phyloP scores from a whole-genome alignment of 2,888 invertebrate species.

The Synanthedon formicaeformis region DNA sequence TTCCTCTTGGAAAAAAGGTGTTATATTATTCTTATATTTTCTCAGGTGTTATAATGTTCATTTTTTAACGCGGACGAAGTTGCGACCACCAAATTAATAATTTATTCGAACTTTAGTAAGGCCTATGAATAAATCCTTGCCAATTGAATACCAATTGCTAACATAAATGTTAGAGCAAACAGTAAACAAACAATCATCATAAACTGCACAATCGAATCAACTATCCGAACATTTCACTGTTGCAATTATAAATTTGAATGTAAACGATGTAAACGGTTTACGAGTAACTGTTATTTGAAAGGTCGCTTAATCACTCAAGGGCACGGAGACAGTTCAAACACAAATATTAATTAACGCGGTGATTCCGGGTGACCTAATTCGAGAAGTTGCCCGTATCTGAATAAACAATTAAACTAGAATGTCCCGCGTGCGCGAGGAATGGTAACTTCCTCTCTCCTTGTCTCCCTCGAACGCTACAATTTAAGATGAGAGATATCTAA shows the following conservation, averaged over 20 bases:
- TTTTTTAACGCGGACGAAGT: no score
- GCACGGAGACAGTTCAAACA: constrained; percentile 60
- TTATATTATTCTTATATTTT: no score
- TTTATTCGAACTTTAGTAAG: background rate
- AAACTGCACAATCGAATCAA: constrained; percentile 19
- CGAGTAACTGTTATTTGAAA: constrained; percentile 55
- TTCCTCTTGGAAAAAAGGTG: no score
- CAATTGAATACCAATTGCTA: constrained; percentile 11
- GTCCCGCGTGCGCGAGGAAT: constrained; percentile 9
- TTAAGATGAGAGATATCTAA: background rate
- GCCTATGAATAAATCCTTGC: background rate
- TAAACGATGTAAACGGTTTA: constrained; percentile 50
- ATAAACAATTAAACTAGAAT: constrained; percentile 62
- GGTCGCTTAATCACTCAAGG: constrained; percentile 62
- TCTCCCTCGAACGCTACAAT: background rate
- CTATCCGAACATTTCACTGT: constrained; percentile 21
- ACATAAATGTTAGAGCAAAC: background rate
- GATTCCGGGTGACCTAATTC: constrained; percentile 60
- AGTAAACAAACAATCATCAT: no score
- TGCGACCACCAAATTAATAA: background rate
- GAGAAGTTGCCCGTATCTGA: constrained; percentile 59
- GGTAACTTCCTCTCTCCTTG: background rate
- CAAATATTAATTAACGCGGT: constrained; percentile 67
- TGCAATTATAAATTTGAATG: constrained; percentile 29
- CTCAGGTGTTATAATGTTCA: no score